Conservation (phyloP, 2,888 invertebrate species). For the Pediacus dermestoides region DNA sequence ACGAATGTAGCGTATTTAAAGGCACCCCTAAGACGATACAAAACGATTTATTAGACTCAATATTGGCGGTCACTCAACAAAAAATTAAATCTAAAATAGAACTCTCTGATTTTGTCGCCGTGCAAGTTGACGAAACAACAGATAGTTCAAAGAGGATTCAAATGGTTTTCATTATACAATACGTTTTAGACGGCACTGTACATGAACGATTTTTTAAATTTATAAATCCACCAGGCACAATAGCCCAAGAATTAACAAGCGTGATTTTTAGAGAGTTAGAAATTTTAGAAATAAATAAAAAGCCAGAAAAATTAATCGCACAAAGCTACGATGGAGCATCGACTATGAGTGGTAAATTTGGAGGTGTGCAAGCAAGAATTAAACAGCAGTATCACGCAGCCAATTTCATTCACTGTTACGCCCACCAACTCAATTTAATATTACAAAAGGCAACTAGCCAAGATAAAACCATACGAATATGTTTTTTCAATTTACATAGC, state of each 20-base stretch:
- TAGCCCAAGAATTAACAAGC: not conserved
- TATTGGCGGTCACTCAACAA: constrained; percentile 7
- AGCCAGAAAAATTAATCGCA: constrained; percentile 16
- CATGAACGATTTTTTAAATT: constrained; percentile 14
- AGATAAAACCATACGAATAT: constrained; percentile 10
- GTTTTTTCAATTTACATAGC: constrained; percentile 12
- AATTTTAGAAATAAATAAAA: constrained; percentile 2
- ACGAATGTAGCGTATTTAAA: too few relatives aligned
- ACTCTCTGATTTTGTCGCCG: constrained; percentile 7
- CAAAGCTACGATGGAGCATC: constrained; percentile 18
- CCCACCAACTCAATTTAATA: constrained; percentile 5
- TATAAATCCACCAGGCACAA: constrained; percentile 4
- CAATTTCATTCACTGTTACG: constrained; percentile 8
- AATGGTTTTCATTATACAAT: constrained; percentile 5
- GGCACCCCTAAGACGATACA: constrained; percentile 11
- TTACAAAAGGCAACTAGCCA: not conserved
- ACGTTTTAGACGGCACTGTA: constrained; percentile 7
- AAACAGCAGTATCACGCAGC: constrained; percentile 5
- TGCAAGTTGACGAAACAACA: constrained; percentile 6
- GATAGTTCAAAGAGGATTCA: constrained; percentile 6
- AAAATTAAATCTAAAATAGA: constrained; percentile 8
- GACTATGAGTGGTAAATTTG: constrained; percentile 12
- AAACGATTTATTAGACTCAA: constrained; percentile 12
- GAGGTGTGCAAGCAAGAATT: constrained; percentile 11
- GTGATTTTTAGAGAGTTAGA: constrained; percentile 5